phyloP scores from a whole-genome alignment of 2,888 invertebrate genomes.

The Pediacus dermestoides region DNA sequence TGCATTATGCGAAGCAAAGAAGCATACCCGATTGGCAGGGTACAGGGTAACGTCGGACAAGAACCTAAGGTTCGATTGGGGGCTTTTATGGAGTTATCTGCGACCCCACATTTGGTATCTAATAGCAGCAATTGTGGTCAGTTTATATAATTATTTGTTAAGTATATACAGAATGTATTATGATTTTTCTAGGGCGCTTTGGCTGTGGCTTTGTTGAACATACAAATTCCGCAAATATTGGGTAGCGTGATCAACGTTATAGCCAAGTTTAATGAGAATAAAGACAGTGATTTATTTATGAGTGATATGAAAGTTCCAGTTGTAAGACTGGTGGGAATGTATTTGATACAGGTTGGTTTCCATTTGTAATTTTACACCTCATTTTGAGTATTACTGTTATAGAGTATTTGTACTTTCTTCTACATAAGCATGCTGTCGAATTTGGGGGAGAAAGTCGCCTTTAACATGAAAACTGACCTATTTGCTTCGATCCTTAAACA shows the following conservation, averaged over 20 bases:
- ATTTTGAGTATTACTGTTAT: conserved; percentile 1
- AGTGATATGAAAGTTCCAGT: conserved; percentile 65
- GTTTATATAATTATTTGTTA: conserved; percentile 38
- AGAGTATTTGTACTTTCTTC: conserved; percentile 76
- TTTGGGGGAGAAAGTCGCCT: conserved; percentile 85
- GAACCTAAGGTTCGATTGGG: conserved; percentile 73
- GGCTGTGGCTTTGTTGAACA: conserved; percentile 81
- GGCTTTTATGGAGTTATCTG: conserved; percentile 67
- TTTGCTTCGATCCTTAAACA: conserved; percentile 81
- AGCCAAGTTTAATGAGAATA: conserved; percentile 55
- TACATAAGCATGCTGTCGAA: conserved; percentile 86
- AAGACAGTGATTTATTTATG: conserved; percentile 54
- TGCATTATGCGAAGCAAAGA: conserved; percentile 37
- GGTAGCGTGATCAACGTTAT: conserved; percentile 80
- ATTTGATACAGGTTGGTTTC: conserved; percentile 65
- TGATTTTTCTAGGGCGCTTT: conserved; percentile 72
- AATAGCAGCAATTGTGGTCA: conserved; percentile 73
- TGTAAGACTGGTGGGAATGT: conserved; percentile 63
- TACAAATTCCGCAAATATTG: conserved; percentile 81
- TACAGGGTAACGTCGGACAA: conserved; percentile 47
- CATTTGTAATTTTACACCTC: not conserved
- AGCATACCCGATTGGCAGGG: conserved; percentile 42
- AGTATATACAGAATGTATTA: conserved; percentile 1
- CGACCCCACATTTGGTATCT: conserved; percentile 75
- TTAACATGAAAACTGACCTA: conserved; percentile 73